phyloP scores from a whole-genome alignment of 2,113 vertebrate species.

The Aepyceros melampus region DNA sequence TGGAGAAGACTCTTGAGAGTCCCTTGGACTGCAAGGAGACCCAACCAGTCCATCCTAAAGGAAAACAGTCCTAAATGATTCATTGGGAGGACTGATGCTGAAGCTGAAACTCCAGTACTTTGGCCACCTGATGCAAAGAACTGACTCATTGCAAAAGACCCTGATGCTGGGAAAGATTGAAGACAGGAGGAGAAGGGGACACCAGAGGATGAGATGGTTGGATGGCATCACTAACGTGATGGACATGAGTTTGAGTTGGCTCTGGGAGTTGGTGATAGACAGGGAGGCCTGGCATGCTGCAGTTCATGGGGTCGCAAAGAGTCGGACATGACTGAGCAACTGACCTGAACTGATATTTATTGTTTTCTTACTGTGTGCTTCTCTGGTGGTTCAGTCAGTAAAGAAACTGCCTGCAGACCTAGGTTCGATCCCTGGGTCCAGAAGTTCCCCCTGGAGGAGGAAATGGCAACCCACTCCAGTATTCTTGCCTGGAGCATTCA shows the following conservation, averaged over 20 bases:
- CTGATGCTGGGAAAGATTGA: background rate
- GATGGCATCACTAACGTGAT: background rate
- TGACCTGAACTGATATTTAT: background rate
- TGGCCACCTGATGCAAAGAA: background rate
- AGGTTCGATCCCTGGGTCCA: background rate
- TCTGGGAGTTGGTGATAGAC: background rate
- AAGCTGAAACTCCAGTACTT: background rate
- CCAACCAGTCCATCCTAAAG: background rate
- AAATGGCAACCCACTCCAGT: background rate
- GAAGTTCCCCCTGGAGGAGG: background rate
- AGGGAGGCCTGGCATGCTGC: background rate
- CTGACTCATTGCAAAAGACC: background rate
- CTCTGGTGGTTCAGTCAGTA: background rate
- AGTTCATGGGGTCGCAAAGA: background rate
- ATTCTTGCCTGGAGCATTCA: background rate
- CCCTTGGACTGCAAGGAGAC: background rate
- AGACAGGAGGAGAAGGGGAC: fast-evolving
- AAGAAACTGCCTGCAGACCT: background rate
- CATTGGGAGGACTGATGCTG: background rate
- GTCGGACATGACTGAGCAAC: background rate
- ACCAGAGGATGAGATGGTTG: background rate
- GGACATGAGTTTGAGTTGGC: background rate
- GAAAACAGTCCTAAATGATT: background rate
- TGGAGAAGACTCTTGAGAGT: background rate
- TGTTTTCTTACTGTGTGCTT: background rate